Percentiles rank a stretch among this genome's conserved stretches.
These are phyloP conservation scores for Metaphire vulgaris DNA, from an alignment of 1,140 invertebrate species.

Conservation along the genomic window DNA sequence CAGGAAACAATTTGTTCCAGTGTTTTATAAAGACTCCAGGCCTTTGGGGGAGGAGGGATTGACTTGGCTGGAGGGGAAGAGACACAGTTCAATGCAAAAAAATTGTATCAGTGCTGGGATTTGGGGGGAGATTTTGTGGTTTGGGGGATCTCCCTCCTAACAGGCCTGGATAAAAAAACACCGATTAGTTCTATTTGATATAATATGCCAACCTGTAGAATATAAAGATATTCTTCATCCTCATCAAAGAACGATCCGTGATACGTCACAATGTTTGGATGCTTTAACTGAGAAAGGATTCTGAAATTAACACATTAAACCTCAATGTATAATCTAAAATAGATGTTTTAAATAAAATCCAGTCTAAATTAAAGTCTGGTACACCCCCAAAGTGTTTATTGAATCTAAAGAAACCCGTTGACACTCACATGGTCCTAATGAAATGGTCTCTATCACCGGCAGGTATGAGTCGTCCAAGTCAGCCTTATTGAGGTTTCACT, in stretches of 20 bases:
- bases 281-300: conserved; percentile 44
- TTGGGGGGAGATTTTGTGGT: too few species aligned
- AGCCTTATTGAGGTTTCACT: neutral
- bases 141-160: too few species aligned
- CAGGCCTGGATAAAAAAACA: too few species aligned
- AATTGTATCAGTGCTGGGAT: too few species aligned
- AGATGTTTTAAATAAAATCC: neutral
- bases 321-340: neutral
- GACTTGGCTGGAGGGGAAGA: too few species aligned
- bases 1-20: too few species aligned
- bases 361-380: neutral
- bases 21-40: too few species aligned
- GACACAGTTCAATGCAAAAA: too few species aligned
- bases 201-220: conserved; percentile 46
- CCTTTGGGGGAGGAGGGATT: too few species aligned
- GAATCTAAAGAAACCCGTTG: neutral
- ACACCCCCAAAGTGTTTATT: neutral
- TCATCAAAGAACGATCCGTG: conserved; percentile 46
- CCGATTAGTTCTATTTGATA: too few species aligned
- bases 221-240: conserved; percentile 39
- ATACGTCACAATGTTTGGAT: conserved; percentile 47
- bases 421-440: neutral
- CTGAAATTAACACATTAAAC: conserved; percentile 34
- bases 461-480: neutral
- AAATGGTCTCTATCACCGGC: neutral